Percentiles rank a stretch among this genome's conserved stretches.
Evolutionary conservation across 2,797 vertebrate genomes (phyloP).

Genomic region (Syngnathus rostellatus): DNA sequence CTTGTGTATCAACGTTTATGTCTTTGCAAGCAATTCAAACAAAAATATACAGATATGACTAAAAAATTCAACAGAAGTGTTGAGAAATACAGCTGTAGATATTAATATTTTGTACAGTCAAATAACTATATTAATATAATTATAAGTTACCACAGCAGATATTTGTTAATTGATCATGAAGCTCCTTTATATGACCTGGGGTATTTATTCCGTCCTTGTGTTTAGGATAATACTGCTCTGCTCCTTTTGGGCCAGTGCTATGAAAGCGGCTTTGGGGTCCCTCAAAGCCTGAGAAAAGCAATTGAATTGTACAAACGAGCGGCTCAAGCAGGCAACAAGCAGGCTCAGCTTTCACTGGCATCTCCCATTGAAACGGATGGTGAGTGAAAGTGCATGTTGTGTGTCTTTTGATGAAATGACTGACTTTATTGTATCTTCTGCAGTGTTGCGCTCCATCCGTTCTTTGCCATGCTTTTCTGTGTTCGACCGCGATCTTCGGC

Average conservation of each 20-base stretch:
- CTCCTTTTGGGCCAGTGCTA: slow-evolving; percentile 83
- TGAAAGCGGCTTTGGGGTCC: slow-evolving; percentile 79
- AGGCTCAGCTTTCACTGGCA: slow-evolving; percentile 59
- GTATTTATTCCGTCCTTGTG: slow-evolving; percentile 15
- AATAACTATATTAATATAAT: too few relatives aligned
- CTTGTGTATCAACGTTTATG: too few relatives aligned
- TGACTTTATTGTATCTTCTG: neutral
- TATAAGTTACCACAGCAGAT: neutral
- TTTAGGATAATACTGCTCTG: slow-evolving; percentile 77
- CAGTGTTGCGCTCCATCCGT: slow-evolving; percentile 59
- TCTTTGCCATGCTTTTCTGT: slow-evolving; percentile 64
- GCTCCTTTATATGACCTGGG: neutral
- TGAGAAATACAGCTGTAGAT: too few relatives aligned
- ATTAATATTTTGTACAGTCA: too few relatives aligned
- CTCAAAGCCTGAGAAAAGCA: slow-evolving; percentile 61
- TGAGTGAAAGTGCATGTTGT: slow-evolving; percentile 35
- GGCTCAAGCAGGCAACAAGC: slow-evolving; percentile 63
- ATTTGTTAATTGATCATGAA: neutral
- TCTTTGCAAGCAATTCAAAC: too few relatives aligned
- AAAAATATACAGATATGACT: neutral
- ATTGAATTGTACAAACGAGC: slow-evolving; percentile 69
- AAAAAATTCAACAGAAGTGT: too few relatives aligned
- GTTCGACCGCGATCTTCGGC: slow-evolving; percentile 5
- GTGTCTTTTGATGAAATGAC: neutral
- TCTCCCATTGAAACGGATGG: slow-evolving; percentile 47